Evolutionary conservation across 1,140 invertebrate genomes (phyloP).

Genomic region (Drosophila orosa): DNA sequence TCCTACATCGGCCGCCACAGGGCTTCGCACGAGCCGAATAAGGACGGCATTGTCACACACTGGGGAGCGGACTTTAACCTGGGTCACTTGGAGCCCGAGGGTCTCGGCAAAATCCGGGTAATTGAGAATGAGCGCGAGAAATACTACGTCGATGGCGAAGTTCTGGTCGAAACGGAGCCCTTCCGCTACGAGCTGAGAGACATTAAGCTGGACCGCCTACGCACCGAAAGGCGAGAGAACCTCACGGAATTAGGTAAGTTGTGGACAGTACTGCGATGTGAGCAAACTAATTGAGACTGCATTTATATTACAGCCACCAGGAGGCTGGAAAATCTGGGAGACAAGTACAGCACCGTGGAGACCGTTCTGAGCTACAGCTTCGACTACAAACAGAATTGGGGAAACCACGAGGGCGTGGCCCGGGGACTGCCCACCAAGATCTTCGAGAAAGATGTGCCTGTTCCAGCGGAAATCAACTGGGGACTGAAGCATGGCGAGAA

Average conservation of each 20-base stretch:
- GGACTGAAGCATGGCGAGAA: slow-evolving; percentile 86
- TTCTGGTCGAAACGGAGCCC: slow-evolving; percentile 91
- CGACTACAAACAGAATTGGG: slow-evolving; percentile 90
- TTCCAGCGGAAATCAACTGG: slow-evolving; percentile 88
- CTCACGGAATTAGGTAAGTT: slow-evolving; percentile 85
- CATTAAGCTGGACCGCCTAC: slow-evolving; percentile 87
- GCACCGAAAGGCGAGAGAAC: slow-evolving; percentile 86
- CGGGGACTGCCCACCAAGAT: slow-evolving; percentile 90
- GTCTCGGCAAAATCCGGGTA: slow-evolving; percentile 88
- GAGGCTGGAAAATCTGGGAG: slow-evolving; percentile 87
- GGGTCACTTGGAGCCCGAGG: slow-evolving; percentile 88
- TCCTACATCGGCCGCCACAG: slow-evolving; percentile 85
- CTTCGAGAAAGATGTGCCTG: slow-evolving; percentile 86
- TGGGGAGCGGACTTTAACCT: slow-evolving; percentile 85
- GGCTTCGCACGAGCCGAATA: slow-evolving; percentile 59
- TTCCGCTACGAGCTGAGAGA: slow-evolving; percentile 89
- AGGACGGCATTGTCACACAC: slow-evolving; percentile 59
- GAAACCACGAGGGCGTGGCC: slow-evolving; percentile 90
- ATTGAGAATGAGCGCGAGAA: slow-evolving; percentile 87
- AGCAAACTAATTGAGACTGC: not conserved
- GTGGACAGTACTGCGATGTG: not conserved
- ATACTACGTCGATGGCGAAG: slow-evolving; percentile 88
- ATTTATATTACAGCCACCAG: slow-evolving; percentile 84
- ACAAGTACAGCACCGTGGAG: slow-evolving; percentile 86
- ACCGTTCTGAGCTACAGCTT: slow-evolving; percentile 89